phyloP scores from a whole-genome alignment of 2,797 vertebrate genomes.

The Falco novaeseelandiae region DNA sequence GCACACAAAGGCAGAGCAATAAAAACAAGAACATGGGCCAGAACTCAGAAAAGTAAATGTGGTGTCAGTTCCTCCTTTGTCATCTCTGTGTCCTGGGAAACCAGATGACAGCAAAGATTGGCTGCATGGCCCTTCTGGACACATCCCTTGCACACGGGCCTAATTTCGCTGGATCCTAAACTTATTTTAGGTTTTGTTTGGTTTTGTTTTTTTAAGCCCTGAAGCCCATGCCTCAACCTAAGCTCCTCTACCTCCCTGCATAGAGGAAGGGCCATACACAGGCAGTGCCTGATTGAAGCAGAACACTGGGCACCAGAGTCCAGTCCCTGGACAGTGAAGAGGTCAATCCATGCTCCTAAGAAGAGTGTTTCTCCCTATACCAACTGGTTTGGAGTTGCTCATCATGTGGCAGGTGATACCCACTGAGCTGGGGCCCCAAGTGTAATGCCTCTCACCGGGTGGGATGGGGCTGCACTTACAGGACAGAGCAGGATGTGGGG shows the following conservation, averaged over 20 bases:
- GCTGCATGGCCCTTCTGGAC: background rate
- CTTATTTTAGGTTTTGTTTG: background rate
- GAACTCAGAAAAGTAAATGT: conserved; percentile 59
- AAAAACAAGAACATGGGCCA: conserved; percentile 52
- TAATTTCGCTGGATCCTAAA: background rate
- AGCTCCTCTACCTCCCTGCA: background rate
- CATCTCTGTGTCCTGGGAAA: conserved; percentile 45
- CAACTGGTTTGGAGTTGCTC: background rate
- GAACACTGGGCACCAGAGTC: background rate
- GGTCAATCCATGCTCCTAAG: background rate
- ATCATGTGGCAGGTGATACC: fast-evolving
- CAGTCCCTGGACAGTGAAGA: background rate
- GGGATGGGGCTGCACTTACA: background rate
- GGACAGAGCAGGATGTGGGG: background rate
- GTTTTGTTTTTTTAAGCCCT: background rate
- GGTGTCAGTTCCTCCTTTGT: conserved; percentile 54
- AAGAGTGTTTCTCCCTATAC: fast-evolving
- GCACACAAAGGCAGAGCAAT: conserved; percentile 51
- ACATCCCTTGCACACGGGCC: background rate
- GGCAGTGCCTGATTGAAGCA: background rate
- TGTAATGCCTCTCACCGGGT: background rate
- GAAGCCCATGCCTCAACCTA: background rate
- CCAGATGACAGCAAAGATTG: conserved; percentile 35
- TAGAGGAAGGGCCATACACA: background rate
- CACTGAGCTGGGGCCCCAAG: background rate